These are phyloP conservation scores for Rhineura floridana DNA, from an alignment of 2,113 vertebrate genomes.

Conservation along the genomic window DNA sequence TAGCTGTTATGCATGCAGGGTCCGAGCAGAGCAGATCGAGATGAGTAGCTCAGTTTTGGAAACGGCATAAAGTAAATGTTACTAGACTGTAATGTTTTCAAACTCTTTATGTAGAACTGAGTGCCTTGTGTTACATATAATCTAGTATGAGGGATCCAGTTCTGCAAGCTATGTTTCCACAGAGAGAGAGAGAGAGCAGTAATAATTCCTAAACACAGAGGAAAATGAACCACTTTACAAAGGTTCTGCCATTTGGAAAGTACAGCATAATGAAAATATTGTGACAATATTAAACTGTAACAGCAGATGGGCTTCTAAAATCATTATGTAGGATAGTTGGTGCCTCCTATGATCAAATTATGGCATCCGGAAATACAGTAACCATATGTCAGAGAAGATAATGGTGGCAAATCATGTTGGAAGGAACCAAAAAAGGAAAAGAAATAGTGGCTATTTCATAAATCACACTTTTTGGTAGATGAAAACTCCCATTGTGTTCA, in stretches of 20 bases:
- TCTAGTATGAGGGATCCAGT: too few relatives aligned
- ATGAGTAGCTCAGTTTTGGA: not conserved
- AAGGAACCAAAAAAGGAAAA: not conserved
- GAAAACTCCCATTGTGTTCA: not conserved
- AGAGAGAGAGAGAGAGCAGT: not conserved
- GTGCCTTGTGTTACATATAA: not conserved
- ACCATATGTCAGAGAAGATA: not conserved
- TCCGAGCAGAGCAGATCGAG: not conserved
- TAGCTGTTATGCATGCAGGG: not conserved
- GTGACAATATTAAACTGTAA: constrained; percentile 14
- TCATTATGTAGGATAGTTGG: not conserved
- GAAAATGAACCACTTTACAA: not conserved
- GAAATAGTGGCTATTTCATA: not conserved
- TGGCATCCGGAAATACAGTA: not conserved
- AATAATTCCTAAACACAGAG: not conserved
- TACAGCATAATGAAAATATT: constrained; percentile 24
- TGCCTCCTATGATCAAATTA: not conserved
- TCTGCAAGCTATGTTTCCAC: not conserved
- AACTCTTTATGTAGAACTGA: not conserved
- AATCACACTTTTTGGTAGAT: not conserved
- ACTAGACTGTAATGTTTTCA: not conserved
- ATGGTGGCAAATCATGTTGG: not conserved
- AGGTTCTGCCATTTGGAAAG: constrained; percentile 18
- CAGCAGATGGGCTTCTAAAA: not conserved
- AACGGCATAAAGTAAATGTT: not conserved